Evolutionary conservation across 2,113 vertebrate species (phyloP).

Genomic region (Lynx canadensis): DNA sequence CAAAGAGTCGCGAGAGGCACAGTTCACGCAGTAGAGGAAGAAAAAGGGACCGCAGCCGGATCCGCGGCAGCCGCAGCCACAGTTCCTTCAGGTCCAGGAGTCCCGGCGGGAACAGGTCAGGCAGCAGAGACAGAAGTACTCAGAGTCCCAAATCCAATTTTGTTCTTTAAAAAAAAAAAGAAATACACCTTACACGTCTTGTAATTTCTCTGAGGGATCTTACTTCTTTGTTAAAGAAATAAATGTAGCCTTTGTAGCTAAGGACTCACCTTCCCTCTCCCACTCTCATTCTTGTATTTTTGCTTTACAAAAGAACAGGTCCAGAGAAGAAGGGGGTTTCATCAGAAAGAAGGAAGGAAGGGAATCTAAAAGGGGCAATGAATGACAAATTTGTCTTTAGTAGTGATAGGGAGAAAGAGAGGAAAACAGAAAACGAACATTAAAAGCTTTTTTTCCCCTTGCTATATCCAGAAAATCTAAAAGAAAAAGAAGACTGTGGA

Average conservation of each 20-base stretch:
- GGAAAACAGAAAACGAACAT: neutral
- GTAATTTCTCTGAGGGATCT: neutral
- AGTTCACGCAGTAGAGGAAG: slow-evolving; percentile 83
- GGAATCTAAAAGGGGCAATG: neutral
- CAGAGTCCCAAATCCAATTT: slow-evolving; percentile 84
- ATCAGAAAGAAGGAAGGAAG: neutral
- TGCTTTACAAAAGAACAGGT: slow-evolving; percentile 29
- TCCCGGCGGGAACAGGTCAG: slow-evolving; percentile 79
- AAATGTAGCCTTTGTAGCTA: neutral
- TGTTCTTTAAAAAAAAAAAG: too few relatives aligned
- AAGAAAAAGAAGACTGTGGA: neutral
- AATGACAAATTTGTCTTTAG: neutral
- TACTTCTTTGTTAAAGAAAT: slow-evolving; percentile 23
- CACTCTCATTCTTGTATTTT: neutral
- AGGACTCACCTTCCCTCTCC: neutral
- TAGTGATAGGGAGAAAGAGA: neutral
- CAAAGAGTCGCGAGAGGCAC: slow-evolving; percentile 74
- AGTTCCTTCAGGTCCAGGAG: slow-evolving; percentile 80
- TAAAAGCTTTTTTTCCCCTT: neutral
- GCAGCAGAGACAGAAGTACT: slow-evolving; percentile 82
- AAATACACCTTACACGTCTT: neutral
- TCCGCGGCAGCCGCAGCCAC: slow-evolving; percentile 62
- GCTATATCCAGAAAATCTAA: neutral
- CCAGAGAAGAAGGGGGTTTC: neutral
- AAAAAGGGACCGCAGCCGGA: slow-evolving; percentile 81